Conservation (phyloP, 2,797 vertebrate genomes). For the Gallinago nigripennis region DNA sequence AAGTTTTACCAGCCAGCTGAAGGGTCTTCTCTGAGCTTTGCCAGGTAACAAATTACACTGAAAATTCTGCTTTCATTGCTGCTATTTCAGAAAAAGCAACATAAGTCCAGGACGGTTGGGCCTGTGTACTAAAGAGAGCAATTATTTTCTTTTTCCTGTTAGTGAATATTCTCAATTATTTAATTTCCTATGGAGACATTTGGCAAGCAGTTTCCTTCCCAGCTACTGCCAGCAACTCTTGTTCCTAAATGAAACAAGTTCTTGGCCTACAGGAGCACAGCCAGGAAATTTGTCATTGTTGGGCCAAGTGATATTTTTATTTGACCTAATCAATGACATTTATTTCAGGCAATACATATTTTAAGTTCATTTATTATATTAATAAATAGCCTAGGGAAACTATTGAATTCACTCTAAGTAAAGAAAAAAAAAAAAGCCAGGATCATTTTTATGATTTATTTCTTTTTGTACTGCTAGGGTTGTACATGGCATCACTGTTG, state of each 20-base stretch:
- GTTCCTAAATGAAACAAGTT: slow-evolving; percentile 39
- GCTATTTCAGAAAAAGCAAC: background rate
- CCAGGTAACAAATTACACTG: background rate
- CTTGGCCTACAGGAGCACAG: background rate
- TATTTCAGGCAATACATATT: slow-evolving; percentile 29
- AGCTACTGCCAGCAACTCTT: slow-evolving; percentile 35
- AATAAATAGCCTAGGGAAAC: background rate
- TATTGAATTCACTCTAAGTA: background rate
- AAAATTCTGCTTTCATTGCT: background rate
- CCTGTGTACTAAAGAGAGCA: background rate
- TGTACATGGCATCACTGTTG: background rate
- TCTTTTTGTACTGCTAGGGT: background rate
- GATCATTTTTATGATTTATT: background rate
- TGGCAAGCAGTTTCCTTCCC: slow-evolving; percentile 40
- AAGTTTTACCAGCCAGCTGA: background rate
- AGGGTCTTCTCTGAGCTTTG: background rate
- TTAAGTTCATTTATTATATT: background rate
- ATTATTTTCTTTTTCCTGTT: slow-evolving; percentile 4
- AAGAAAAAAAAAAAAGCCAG: background rate
- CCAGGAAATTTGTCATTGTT: slow-evolving; percentile 12
- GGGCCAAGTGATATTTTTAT: slow-evolving; percentile 13
- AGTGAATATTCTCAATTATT: slow-evolving; percentile 54
- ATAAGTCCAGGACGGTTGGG: background rate
- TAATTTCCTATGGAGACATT: slow-evolving; percentile 22
- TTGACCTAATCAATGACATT: slow-evolving; percentile 35